Base-by-base conservation (phyloP, 2,888 invertebrate genomes). In the Tetheella fluctuosa region DNA sequence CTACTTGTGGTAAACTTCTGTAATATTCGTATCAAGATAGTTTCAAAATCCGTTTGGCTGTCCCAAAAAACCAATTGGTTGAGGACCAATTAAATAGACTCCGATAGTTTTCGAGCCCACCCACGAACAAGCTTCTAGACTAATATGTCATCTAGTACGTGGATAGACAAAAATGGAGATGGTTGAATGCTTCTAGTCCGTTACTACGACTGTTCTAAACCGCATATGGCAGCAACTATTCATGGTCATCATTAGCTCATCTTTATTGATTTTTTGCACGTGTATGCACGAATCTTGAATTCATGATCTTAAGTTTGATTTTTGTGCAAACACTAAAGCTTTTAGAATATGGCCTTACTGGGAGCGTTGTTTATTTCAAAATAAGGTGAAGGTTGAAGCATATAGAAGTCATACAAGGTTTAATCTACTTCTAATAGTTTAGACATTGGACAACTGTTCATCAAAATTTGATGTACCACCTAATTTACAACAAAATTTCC, bases 131-230 rank as follows among this genome's bases (percentile, higher is more conserved):
- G 48, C 7, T 48, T 48, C 48, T 48, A 48, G 48, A 20, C 20
- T 48, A 48, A 48, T 48, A 20, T 48, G 48, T n/a, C 48, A 20
- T 48, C 20, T 48, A 48, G 48, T 48, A 48, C 48, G 48, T 48
- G 48, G 48, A 48, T 20, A 20, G 48, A 48, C 48, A 20, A 48
- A 20, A 48, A 48, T 48, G 48, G 48, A 42, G 17, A 42, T 42
- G 42, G 34, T 39, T 5, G 2, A 48, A 48, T 48, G 48, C 20
- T 20, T 10, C 10, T n/a, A 10, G 42, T 20, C 42, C 42, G 42
- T 48, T 48, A 48, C 42, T 20, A 48, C 42, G 39, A 39, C n/a
- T 17, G 42, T 48, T 48, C 17, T 48, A 48, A 17, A 0, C 42
- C 42, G 0, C n/a, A 48, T 48, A 48, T 48, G 42, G 42, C 42